Conservation (phyloP, 2,113 vertebrate species). For the Tenrec ecaudatus region DNA sequence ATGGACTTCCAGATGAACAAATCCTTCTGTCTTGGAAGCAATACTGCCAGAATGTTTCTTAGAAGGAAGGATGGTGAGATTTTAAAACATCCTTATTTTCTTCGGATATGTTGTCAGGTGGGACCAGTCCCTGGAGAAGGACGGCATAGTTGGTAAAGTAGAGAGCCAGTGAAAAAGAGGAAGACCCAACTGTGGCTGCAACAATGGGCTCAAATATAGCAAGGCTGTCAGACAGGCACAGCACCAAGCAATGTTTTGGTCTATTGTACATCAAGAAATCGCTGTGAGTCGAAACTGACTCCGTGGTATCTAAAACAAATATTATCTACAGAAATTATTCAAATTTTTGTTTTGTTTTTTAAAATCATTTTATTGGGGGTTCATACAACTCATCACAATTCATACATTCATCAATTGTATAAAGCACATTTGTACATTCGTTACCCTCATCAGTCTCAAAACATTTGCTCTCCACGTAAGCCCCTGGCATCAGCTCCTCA, state of each 20-base stretch:
- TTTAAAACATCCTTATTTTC: background rate
- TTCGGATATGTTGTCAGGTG: background rate
- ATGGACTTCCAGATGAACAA: background rate
- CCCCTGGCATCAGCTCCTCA: too few species aligned
- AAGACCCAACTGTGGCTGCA: background rate
- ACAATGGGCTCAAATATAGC: background rate
- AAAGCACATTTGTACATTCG: too few species aligned
- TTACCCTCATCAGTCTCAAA: too few species aligned
- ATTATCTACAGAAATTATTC: background rate
- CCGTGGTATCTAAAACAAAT: background rate
- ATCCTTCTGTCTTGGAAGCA: background rate
- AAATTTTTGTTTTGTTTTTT: background rate
- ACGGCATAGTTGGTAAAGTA: background rate
- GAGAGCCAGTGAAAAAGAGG: background rate
- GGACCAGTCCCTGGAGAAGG: background rate
- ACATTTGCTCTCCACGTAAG: too few species aligned
- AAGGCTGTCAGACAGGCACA: background rate
- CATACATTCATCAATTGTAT: too few species aligned
- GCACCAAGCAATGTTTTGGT: background rate
- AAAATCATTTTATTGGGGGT: too few species aligned
- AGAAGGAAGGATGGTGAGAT: background rate
- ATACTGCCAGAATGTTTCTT: background rate
- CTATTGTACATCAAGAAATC: background rate
- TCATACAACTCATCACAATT: too few species aligned
- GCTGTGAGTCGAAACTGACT: too few species aligned